Percentiles rank a stretch among this genome's conserved stretches.
Conservation (phyloP, 2,113 vertebrate species). For the Brevimyrus niger region DNA sequence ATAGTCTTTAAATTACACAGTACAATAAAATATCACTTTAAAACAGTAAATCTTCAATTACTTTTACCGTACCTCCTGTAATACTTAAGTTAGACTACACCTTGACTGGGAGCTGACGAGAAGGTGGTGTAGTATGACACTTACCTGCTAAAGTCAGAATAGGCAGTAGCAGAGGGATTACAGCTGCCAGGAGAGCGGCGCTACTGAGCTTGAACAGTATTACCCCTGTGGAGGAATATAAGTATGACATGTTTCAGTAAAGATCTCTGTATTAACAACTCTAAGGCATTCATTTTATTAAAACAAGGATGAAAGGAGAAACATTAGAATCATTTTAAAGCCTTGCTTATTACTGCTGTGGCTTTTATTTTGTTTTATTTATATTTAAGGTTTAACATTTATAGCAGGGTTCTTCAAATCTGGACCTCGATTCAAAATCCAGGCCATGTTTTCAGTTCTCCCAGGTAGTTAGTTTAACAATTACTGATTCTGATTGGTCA, state of each 20-base stretch:
- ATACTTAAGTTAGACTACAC: background rate
- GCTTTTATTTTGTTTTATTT: background rate
- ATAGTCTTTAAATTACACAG: background rate
- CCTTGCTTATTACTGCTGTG: background rate
- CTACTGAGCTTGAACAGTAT: background rate
- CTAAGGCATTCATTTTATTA: background rate
- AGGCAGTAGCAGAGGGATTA: background rate
- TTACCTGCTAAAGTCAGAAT: background rate
- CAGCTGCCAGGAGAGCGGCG: background rate
- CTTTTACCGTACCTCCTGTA: background rate
- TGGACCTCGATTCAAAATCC: too few species aligned
- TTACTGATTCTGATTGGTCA: too few species aligned
- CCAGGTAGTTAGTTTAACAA: too few species aligned
- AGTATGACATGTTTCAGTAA: background rate
- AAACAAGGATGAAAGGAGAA: background rate
- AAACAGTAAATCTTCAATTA: background rate
- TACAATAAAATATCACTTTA: background rate
- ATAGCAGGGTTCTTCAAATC: too few species aligned
- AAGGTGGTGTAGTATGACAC: background rate
- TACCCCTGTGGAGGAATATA: background rate
- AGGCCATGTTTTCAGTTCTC: too few species aligned
- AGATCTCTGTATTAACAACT: background rate
- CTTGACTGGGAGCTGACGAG: background rate
- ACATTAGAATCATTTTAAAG: background rate
- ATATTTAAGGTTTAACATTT: background rate